Conservation (phyloP, 2,888 invertebrate species). For the Sylvicola fuscatus region DNA sequence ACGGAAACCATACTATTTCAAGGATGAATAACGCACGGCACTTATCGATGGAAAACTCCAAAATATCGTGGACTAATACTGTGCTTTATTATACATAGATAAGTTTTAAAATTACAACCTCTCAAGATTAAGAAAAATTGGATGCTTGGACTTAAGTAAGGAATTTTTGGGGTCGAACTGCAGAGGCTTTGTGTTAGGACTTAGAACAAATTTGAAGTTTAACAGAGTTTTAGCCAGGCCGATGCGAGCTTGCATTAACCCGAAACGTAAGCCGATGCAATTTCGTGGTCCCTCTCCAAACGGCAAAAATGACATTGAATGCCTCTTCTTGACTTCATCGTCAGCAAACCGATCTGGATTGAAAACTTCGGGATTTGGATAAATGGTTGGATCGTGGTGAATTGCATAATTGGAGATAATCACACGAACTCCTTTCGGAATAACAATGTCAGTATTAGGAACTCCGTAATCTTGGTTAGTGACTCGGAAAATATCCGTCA, state of each 20-base stretch:
- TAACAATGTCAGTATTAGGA: constrained; percentile 13
- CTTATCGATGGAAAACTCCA: no score
- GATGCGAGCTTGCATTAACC: constrained; percentile 15
- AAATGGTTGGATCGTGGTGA: constrained; percentile 25
- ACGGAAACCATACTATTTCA: no score
- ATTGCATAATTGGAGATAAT: constrained; percentile 20
- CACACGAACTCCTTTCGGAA: constrained; percentile 17
- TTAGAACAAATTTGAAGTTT: constrained; percentile 1
- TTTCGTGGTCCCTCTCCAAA: constrained; percentile 21
- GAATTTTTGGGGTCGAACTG: no score
- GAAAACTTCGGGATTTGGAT: constrained; percentile 23
- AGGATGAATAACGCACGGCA: no score
- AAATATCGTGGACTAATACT: no score
- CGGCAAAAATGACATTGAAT: constrained; percentile 16
- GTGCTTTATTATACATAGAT: no score
- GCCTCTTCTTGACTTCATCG: constrained; percentile 13
- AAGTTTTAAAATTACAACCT: no score
- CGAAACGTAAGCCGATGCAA: constrained; percentile 18
- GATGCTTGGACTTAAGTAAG: no score
- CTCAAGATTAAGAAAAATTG: no score
- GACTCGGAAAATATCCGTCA: constrained; percentile 17
- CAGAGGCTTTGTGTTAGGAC: not conserved
- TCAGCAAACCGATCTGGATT: constrained; percentile 25
- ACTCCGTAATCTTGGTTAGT: constrained; percentile 17
- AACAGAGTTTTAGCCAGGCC: constrained; percentile 13